Evolutionary conservation across 2,113 vertebrate genomes (phyloP).

Genomic region (Arvicanthis niloticus): DNA sequence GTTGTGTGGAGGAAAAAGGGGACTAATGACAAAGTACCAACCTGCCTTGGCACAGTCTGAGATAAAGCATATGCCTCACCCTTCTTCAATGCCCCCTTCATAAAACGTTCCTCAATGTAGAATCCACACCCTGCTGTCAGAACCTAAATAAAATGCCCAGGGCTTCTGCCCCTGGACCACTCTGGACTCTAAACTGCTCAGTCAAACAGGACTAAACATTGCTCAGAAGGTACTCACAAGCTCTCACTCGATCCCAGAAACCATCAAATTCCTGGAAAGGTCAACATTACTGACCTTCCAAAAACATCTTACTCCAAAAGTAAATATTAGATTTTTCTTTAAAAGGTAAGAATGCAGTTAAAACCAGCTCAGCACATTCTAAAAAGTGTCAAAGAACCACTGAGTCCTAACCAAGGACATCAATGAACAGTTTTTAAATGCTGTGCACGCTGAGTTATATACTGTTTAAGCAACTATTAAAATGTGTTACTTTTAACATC

Average conservation of each 20-base stretch:
- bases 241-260: neutral
- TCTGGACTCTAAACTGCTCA: neutral
- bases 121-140: neutral
- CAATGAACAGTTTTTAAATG: neutral
- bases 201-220: neutral
- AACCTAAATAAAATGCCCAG: neutral
- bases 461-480: constrained; percentile 21
- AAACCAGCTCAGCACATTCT: neutral
- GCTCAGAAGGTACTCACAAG: neutral
- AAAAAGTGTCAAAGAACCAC: constrained; percentile 6
- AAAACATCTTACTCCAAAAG: neutral
- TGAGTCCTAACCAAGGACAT: neutral
- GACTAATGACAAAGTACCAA: neutral
- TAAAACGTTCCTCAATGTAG: neutral
- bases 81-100: neutral
- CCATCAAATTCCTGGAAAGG: neutral
- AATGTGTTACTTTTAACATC: constrained; percentile 30
- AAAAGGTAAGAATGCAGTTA: constrained; percentile 13
- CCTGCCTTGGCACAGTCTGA: neutral
- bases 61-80: neutral
- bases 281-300: neutral
- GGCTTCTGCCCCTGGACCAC: neutral
- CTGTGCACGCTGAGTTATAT: neutral
- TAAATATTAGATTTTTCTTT: constrained; percentile 32
- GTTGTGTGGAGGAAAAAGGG: neutral